These are phyloP conservation scores for Lordiphosa andalusiaca DNA, from an alignment of 2,888 invertebrate species.

Conservation along the genomic window DNA sequence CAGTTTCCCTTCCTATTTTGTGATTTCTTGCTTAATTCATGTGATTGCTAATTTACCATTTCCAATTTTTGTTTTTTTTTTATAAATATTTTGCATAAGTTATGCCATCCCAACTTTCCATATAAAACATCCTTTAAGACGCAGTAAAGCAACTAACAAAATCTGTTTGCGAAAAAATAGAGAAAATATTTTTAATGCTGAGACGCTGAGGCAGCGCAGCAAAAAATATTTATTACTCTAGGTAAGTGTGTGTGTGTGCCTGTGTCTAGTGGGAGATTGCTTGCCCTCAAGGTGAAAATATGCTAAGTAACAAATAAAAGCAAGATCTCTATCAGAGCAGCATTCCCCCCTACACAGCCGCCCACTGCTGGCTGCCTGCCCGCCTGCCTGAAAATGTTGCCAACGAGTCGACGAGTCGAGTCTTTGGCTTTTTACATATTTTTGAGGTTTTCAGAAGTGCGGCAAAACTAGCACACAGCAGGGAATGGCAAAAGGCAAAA, in stretches of 20 bases:
- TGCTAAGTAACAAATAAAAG: conserved; percentile 76
- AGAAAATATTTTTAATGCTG: conserved; percentile 34
- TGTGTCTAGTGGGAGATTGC: conserved; percentile 66
- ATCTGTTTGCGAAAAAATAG: conserved; percentile 18
- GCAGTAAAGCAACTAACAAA: conserved; percentile 31
- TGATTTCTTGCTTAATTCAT: too few species aligned
- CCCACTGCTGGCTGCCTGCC: neutral
- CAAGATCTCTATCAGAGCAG: conserved; percentile 66
- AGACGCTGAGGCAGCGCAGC: conserved; percentile 43
- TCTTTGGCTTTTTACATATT: conserved; percentile 66
- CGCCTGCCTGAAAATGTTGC: conserved; percentile 47
- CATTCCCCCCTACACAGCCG: conserved; percentile 9
- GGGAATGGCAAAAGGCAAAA: conserved; percentile 32
- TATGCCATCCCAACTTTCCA: neutral
- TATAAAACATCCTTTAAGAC: conserved; percentile 11
- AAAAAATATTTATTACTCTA: conserved; percentile 70
- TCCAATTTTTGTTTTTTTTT: too few species aligned
- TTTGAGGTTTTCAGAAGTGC: conserved; percentile 63
- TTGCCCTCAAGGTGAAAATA: conserved; percentile 74
- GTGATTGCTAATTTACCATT: too few species aligned
- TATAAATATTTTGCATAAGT: neutral
- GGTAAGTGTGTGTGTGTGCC: conserved; percentile 15
- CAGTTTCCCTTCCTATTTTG: too few species aligned
- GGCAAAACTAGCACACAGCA: conserved; percentile 51
- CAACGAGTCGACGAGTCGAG: conserved; percentile 50